Conservation (phyloP, 2,113 vertebrate species). For the Takifugu flavidus region DNA sequence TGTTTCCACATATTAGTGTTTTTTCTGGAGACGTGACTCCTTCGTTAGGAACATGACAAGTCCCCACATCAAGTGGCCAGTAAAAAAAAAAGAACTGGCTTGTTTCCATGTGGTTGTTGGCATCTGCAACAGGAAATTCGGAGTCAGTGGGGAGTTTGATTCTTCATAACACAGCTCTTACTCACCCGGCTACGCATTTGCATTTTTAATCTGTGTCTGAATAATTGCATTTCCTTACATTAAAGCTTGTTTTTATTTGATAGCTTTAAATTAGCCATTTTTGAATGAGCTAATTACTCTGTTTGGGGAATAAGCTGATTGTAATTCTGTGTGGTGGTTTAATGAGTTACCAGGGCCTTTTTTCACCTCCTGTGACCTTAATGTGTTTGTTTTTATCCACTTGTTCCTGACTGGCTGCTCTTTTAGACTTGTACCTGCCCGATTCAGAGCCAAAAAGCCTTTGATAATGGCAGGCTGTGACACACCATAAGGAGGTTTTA, state of each 20-base stretch:
- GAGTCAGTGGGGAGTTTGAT: slow-evolving; percentile 35
- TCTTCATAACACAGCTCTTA: slow-evolving; percentile 15
- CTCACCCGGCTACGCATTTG: slow-evolving; percentile 41
- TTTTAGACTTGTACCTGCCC: slow-evolving; percentile 21
- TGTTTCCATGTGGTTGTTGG: slow-evolving; percentile 41
- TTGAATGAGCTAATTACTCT: slow-evolving; percentile 55
- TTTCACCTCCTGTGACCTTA: slow-evolving; percentile 17
- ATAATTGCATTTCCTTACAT: slow-evolving; percentile 58
- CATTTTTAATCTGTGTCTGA: slow-evolving; percentile 53
- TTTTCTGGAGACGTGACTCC: slow-evolving; percentile 18
- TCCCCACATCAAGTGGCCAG: slow-evolving; percentile 2
- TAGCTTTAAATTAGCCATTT: slow-evolving; percentile 48
- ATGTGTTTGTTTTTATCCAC: slow-evolving; percentile 12
- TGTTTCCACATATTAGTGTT: slow-evolving; percentile 3
- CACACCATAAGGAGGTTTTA: slow-evolving; percentile 44
- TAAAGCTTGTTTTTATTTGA: slow-evolving; percentile 60
- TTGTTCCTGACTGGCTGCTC: slow-evolving; percentile 14
- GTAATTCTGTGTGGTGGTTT: slow-evolving; percentile 7
- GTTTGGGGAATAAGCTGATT: slow-evolving; percentile 48
- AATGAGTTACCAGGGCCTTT: slow-evolving; percentile 36
- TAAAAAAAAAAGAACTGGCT: slow-evolving; percentile 24
- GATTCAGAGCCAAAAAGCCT: slow-evolving; percentile 1
- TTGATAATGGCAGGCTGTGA: slow-evolving; percentile 3
- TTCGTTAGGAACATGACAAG: slow-evolving; percentile 29
- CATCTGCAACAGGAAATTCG: slow-evolving; percentile 51